These are phyloP conservation scores for Rhynchophorus ferrugineus DNA, from an alignment of 1,140 invertebrate genomes.

Conservation along the genomic window DNA sequence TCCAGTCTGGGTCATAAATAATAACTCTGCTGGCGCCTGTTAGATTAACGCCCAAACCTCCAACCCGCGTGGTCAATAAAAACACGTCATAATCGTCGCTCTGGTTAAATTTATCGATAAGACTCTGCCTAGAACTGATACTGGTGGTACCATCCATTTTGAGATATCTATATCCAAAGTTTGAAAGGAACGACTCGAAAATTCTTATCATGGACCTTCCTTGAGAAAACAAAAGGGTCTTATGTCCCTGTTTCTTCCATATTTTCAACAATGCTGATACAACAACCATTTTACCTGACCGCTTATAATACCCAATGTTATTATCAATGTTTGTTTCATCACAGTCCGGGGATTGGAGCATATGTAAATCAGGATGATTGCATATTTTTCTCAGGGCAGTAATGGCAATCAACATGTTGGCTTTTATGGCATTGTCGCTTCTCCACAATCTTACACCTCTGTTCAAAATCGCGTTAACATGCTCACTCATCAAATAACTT, in stretches of 20 bases:
- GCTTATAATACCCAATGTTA: constrained; percentile 71
- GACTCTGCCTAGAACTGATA: constrained; percentile 69
- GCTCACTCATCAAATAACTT: constrained; percentile 59
- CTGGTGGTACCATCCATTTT: constrained; percentile 87
- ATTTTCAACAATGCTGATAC: constrained; percentile 83
- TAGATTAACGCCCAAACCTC: constrained; percentile 91
- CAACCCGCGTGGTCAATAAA: constrained; percentile 88
- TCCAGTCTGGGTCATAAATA: constrained; percentile 98
- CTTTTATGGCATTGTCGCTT: constrained; percentile 46
- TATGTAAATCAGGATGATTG: constrained; percentile 91
- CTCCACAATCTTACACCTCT: constrained; percentile 38
- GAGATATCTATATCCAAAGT: constrained; percentile 71
- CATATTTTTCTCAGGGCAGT: constrained; percentile 89
- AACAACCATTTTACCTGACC: constrained; percentile 95
- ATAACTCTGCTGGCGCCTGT: constrained; percentile 90
- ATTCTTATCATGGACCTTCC: constrained; percentile 86
- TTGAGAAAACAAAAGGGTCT: constrained; percentile 88
- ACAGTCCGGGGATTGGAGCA: constrained; percentile 49
- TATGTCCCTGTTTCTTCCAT: constrained; percentile 85
- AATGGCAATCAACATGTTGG: constrained; percentile 77
- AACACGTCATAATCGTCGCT: constrained; percentile 80
- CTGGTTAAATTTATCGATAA: constrained; percentile 81
- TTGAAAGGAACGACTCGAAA: constrained; percentile 75
- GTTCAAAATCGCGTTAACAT: constrained; percentile 38
- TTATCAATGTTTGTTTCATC: constrained; percentile 48